Percentiles rank a stretch among this genome's conserved stretches.
phyloP scores from a whole-genome alignment of 2,113 vertebrate genomes.

The Todiramphus chloris region DNA sequence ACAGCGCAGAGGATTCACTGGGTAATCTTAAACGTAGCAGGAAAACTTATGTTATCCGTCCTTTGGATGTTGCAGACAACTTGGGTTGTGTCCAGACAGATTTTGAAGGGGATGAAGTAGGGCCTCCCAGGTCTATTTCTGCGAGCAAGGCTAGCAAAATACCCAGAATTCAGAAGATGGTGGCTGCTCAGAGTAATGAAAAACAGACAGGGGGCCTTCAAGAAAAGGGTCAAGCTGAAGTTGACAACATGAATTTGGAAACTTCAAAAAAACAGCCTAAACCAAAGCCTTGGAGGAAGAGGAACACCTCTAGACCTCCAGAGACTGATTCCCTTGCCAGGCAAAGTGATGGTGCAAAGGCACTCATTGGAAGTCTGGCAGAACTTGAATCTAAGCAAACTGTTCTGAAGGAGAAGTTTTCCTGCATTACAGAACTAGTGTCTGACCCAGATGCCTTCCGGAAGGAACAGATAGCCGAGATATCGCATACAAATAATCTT shows the following conservation, averaged over 20 bases:
- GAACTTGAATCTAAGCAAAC: not conserved
- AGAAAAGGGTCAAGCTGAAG: not conserved
- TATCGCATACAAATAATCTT: not conserved
- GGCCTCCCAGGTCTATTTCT: not conserved
- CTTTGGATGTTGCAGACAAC: not conserved
- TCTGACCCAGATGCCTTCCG: not conserved
- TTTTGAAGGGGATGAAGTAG: not conserved
- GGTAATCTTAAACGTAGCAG: not conserved
- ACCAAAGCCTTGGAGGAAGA: not conserved
- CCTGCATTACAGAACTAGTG: not conserved
- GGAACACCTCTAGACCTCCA: not conserved
- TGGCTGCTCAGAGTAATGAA: not conserved
- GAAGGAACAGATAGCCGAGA: slow-evolving; percentile 21
- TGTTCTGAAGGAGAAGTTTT: not conserved
- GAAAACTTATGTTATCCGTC: not conserved
- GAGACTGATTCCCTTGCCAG: not conserved
- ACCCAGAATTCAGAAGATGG: not conserved
- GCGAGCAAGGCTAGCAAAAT: slow-evolving; percentile 16
- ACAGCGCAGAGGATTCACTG: not conserved
- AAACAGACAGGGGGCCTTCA: not conserved
- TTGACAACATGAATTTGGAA: not conserved
- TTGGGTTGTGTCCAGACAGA: not conserved
- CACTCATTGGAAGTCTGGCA: not conserved
- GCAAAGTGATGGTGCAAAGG: not conserved
- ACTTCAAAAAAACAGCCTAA: not conserved